Evolutionary conservation across 2,113 vertebrate genomes (phyloP), one percentile per base, ranked within the genome.

Genomic region (Barnardius zonarius): DNA sequence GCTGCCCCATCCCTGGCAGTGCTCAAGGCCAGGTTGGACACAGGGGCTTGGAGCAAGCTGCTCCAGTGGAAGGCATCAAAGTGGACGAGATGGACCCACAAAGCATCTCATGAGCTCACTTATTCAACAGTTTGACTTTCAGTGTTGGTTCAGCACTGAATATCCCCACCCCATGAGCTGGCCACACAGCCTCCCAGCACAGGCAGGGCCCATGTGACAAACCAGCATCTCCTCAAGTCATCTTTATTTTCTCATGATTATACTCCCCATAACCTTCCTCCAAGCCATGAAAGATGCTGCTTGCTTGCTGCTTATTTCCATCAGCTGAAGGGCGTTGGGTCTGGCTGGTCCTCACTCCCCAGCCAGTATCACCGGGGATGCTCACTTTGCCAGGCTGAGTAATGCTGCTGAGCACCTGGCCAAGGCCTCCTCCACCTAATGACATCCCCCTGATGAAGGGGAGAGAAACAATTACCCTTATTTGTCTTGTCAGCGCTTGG

Each of bases 401-500:
- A 61, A 62, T 22, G 37, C 59, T 33, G 55, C 11, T 64, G 72
- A 83, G 64, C 78, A 57, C 92, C 85, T 79, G 85, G 43, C 39
- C 39, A 33, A 77, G 48, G 51, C 76, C 22, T 86, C 13, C 64
- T 41, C 33, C 68, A 51, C 57, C 66, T 93, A 77, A 89, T 88
- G 77, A 80, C n/a, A 7, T 73, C 57, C 59, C 28, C 74, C 81
- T 76, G 86, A 94, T 94, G 74, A 95, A 92, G 81, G 92, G 25
- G 11, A 92, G 69, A 76, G 74, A 85, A 33, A 66, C 79, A 79
- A 93, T 95, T 90, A 76, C 69, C 63, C 59, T 95, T 64, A 88
- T 92, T 94, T 94, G 82, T 84, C 95, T 69, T 95, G 93, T 94
- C 92, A 93, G 84, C 3, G 23, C 78, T 51, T 0, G 83, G 89